Evolutionary conservation across 2,797 vertebrate species (phyloP).

Genomic region (Salmo trutta): DNA sequence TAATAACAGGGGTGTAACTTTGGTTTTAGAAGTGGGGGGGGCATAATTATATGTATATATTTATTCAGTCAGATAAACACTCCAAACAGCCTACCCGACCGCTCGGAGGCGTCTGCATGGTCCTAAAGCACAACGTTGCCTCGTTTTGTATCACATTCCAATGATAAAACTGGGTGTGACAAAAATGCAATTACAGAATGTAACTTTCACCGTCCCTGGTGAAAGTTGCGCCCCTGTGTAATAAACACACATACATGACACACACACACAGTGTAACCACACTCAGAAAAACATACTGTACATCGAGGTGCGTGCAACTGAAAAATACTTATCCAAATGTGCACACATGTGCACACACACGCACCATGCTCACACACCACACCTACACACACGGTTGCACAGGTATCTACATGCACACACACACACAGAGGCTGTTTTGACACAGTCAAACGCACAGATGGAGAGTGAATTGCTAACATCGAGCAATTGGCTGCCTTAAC

Average conservation of each 20-base stretch:
- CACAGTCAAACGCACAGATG: not conserved
- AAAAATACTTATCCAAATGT: not conserved
- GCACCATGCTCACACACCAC: not conserved
- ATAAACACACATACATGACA: not conserved
- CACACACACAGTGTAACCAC: not conserved
- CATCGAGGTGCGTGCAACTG: not conserved
- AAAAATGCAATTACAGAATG: too few species aligned
- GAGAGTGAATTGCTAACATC: not conserved
- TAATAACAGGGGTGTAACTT: too few species aligned
- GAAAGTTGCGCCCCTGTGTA: too few species aligned
- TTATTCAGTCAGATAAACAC: not conserved
- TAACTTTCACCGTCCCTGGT: too few species aligned
- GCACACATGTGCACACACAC: not conserved
- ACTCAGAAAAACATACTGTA: slow-evolving; percentile 10
- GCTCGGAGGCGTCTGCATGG: too few species aligned
- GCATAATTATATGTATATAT: too few species aligned
- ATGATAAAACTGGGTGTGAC: too few species aligned
- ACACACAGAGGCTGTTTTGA: not conserved
- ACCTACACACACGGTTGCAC: not conserved
- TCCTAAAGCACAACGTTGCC: too few species aligned
- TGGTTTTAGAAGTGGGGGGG: too few species aligned
- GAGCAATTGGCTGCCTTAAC: not conserved
- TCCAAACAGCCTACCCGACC: not conserved
- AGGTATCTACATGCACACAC: not conserved
- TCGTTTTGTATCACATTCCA: too few species aligned